Conservation (phyloP, 2,888 invertebrate species). For the Ceraclea dissimilis region DNA sequence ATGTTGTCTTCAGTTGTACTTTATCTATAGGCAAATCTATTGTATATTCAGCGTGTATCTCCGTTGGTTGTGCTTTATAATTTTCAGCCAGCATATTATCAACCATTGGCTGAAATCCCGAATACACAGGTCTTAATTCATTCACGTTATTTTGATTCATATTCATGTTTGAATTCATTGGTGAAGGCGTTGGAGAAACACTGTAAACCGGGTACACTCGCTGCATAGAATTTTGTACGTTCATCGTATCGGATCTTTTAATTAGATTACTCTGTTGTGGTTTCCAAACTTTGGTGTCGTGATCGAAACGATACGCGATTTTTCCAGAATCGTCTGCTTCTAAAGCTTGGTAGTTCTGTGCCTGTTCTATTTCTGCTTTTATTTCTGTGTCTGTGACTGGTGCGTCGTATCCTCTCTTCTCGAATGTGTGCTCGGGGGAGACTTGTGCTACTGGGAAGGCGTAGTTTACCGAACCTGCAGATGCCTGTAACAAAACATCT, state of each 20-base stretch:
- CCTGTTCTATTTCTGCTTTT: slow-evolving; percentile 12
- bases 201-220: slow-evolving; percentile 25
- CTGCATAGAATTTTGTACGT: slow-evolving; percentile 3
- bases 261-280: slow-evolving; percentile 17
- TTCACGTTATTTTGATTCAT: not conserved
- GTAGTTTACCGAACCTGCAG: slow-evolving; percentile 66
- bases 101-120: slow-evolving; percentile 2
- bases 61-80: slow-evolving; percentile 36
- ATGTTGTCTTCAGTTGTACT: slow-evolving; percentile 16
- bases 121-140: slow-evolving; percentile 4
- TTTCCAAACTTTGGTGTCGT: slow-evolving; percentile 22
- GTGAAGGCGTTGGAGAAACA: slow-evolving; percentile 7
- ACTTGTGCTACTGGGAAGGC: slow-evolving; percentile 48
- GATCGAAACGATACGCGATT: slow-evolving; percentile 30
- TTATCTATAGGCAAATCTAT: slow-evolving; percentile 42
- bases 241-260: slow-evolving; percentile 16
- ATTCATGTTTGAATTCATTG: not conserved
- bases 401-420: slow-evolving; percentile 35
- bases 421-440: slow-evolving; percentile 39
- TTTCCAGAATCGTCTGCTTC: slow-evolving; percentile 31
- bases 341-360: not conserved
- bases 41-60: slow-evolving; percentile 45
- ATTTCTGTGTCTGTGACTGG: slow-evolving; percentile 29
- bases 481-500: slow-evolving; percentile 54
- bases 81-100: slow-evolving; percentile 10